Base-by-base conservation (phyloP, 2,888 invertebrate genomes). In the Latheticus oryzae region DNA sequence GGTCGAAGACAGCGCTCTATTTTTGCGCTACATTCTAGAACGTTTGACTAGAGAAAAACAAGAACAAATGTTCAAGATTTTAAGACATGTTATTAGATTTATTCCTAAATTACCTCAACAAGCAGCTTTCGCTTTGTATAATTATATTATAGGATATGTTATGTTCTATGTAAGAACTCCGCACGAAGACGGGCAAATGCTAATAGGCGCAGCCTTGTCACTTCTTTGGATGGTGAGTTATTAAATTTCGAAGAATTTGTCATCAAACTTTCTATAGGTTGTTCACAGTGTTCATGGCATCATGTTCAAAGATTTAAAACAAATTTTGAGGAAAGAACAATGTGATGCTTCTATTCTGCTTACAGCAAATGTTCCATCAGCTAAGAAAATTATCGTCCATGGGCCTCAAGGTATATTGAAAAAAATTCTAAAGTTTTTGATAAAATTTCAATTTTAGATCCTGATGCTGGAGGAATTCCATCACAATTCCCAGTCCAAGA, bases 151-250 rank as follows among this genome's bases (percentile, higher is more conserved):
- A 67, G 99, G 99, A 1, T 99, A 97, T 74, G 94, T 99, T 1
- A 99, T 99, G 98, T 99, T 97, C 80, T 98, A 98, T 73, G 97
- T 98, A 1, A 83, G 99, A 48, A 91, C 95, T 5, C 96, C 98
- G 0, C 94, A 96, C 72, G 97, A 98, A 73, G 93, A 94, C 35
- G 95, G 96, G 0, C 96, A 97, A 72, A 91, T 95, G 67, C 86
- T 96, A 33, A 95, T 98, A 59, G 95, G 96, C 3, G 91, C 95
- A 9, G 98, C 98, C 0, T 81, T 99, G 1, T 95, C 97, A 0
- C 87, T 99, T 50, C 81, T 98, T 1, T 98, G 98, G 97, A 95
- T 97, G 92, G 96, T 92, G 77, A 78, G 9, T 8, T n/a, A 12
- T 4, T 32, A 19, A 5, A 19, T 19, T 19, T 19, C 5, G 8